phyloP scores from a whole-genome alignment of 1,140 invertebrate species.

The Aphis craccivora region DNA sequence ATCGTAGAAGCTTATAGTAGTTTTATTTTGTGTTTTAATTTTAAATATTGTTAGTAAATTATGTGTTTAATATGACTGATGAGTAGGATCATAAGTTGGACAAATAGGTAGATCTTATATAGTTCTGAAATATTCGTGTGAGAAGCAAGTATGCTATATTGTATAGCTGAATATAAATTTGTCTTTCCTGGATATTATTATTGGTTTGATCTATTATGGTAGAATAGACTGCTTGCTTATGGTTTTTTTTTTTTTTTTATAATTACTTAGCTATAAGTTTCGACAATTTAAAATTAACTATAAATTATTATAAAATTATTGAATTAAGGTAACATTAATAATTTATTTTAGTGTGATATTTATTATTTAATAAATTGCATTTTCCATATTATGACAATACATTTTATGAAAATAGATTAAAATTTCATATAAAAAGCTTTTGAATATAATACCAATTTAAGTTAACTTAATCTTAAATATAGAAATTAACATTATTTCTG shows the following conservation, averaged over 20 bases:
- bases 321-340: too few relatives aligned
- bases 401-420: too few relatives aligned
- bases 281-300: neutral
- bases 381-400: too few relatives aligned
- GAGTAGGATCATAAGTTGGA: neutral
- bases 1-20: neutral
- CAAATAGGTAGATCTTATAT: neutral
- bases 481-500: neutral
- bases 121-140: neutral
- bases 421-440: neutral
- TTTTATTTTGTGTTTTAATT: neutral
- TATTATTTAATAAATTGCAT: too few relatives aligned
- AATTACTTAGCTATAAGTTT: neutral
- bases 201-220: neutral
- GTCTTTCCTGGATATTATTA: neutral
- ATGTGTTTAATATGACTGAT: neutral
- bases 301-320: too few relatives aligned
- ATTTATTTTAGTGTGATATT: too few relatives aligned
- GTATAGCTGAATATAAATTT: neutral
- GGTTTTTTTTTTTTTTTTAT: neutral
- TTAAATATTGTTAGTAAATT: neutral
- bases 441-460: neutral
- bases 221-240: neutral
- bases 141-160: too few relatives aligned
- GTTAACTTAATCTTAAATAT: too few relatives aligned